Evolutionary conservation across 2,888 invertebrate genomes (phyloP).

Genomic region (Lepidocyrtoides sp.): DNA sequence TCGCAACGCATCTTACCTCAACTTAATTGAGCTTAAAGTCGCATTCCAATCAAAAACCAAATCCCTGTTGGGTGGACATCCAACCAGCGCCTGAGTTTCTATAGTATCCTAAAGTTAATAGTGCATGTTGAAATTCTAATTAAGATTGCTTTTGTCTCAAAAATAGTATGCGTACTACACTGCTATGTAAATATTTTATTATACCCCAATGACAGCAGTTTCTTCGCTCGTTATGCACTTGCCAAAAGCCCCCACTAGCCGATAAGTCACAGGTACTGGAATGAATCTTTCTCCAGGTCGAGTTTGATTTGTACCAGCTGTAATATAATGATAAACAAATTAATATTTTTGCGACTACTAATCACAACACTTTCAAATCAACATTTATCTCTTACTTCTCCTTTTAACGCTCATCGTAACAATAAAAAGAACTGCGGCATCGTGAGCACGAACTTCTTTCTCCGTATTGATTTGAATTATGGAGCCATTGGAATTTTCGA

Average conservation of each 20-base stretch:
- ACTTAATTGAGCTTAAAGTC: slow-evolving; percentile 72
- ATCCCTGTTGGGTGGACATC: slow-evolving; percentile 69
- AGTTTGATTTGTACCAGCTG: slow-evolving; percentile 56
- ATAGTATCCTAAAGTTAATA: slow-evolving; percentile 51
- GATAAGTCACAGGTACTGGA: slow-evolving; percentile 70
- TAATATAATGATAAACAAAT: neutral
- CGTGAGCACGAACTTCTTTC: slow-evolving; percentile 52
- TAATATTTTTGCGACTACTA: neutral
- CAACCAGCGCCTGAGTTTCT: slow-evolving; percentile 13
- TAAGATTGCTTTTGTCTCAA: no score
- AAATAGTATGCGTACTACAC: no score
- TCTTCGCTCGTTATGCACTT: slow-evolving; percentile 60
- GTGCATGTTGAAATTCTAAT: no score
- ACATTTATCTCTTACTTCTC: no score
- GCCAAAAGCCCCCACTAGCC: slow-evolving; percentile 81
- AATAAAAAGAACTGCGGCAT: slow-evolving; percentile 71
- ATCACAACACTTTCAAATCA: no score
- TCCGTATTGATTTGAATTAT: slow-evolving; percentile 81
- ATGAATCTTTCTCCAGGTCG: slow-evolving; percentile 64
- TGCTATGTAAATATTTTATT: no score
- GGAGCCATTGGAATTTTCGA: slow-evolving; percentile 81
- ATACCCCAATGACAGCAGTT: slow-evolving; percentile 69
- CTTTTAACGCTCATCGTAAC: slow-evolving; percentile 61
- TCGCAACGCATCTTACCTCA: no score
- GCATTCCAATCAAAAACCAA: slow-evolving; percentile 78